phyloP scores from a whole-genome alignment of 2,797 vertebrate species.

The Allobates femoralis region DNA sequence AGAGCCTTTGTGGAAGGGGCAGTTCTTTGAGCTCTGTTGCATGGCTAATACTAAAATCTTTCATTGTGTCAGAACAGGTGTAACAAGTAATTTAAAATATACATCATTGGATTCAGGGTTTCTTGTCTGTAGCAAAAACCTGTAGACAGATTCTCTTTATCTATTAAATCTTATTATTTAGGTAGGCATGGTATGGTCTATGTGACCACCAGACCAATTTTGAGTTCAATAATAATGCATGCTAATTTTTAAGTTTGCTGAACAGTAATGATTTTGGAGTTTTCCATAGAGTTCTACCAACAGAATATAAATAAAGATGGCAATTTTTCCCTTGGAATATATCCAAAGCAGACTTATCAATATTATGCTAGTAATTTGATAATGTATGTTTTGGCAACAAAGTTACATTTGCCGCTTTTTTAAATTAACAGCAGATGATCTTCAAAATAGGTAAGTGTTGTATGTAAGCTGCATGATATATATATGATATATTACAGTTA shows the following conservation, averaged over 20 bases:
- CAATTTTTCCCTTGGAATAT: not conserved
- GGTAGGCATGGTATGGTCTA: not conserved
- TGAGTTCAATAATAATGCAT: slow-evolving; percentile 9
- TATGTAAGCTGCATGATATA: slow-evolving; percentile 24
- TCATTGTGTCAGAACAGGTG: no score
- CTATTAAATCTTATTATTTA: not conserved
- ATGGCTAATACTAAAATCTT: no score
- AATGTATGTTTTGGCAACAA: slow-evolving; percentile 20
- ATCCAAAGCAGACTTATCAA: slow-evolving; percentile 23
- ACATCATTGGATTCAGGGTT: no score
- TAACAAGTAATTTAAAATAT: no score
- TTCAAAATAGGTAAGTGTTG: not conserved
- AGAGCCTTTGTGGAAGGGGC: no score
- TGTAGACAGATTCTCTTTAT: no score
- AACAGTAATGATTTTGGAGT: not conserved
- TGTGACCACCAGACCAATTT: no score
- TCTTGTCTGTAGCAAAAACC: no score
- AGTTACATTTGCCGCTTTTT: not conserved
- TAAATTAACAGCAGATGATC: not conserved
- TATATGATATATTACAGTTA: not conserved
- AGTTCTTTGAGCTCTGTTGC: no score
- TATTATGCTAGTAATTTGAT: slow-evolving; percentile 24
- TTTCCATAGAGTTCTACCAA: slow-evolving; percentile 19
- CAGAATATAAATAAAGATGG: not conserved
- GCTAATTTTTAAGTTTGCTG: not conserved